Conservation (phyloP, 2,113 vertebrate species). For the Steatornis caripensis region DNA sequence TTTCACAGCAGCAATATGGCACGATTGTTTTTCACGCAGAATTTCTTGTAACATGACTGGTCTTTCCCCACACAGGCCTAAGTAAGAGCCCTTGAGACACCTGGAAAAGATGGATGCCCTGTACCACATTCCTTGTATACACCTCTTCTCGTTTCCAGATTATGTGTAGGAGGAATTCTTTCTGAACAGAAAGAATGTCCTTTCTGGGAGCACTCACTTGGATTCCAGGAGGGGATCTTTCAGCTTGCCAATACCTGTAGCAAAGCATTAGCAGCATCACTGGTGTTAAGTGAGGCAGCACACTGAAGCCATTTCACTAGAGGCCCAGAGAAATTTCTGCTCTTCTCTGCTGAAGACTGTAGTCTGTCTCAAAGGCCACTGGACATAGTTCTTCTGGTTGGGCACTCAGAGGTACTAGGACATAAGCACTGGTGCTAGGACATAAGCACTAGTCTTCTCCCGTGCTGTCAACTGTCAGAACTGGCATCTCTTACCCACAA, state of each 20-base stretch:
- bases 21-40: not conserved
- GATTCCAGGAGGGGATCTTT: not conserved
- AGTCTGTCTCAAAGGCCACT: not conserved
- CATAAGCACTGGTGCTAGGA: not conserved
- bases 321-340: not conserved
- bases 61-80: not conserved
- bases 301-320: not conserved
- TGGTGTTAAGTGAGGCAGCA: not conserved
- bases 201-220: not conserved
- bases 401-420: not conserved
- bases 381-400: not conserved
- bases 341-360: not conserved
- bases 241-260: not conserved
- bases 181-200: not conserved
- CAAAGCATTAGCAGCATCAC: not conserved
- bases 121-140: not conserved
- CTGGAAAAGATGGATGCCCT: not conserved
- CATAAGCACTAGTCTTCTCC: not conserved
- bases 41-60: not conserved
- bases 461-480: not conserved
- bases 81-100: not conserved
- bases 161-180: not conserved
- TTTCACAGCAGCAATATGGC: not conserved
- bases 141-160: not conserved
- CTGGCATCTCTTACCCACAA: not conserved